phyloP scores from a whole-genome alignment of 2,888 invertebrate species.

The Himalopsyche tibetana region DNA sequence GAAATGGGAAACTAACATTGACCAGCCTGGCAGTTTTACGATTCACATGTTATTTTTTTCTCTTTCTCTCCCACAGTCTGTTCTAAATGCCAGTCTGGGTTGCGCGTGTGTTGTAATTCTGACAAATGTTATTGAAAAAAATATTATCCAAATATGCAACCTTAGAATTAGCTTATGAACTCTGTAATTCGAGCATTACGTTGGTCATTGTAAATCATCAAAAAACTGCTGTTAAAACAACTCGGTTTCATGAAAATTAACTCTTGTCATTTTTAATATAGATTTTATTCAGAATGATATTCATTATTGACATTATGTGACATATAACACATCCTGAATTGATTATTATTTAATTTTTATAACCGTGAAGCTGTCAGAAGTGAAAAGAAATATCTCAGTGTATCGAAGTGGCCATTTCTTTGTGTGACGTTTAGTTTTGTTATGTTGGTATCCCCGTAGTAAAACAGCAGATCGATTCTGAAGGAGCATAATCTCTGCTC shows the following conservation, averaged over 20 bases:
- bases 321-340: neutral
- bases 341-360: constrained; percentile 19
- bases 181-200: constrained; percentile 3
- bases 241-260: neutral
- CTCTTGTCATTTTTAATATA: constrained; percentile 49
- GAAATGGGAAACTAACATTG: too few species aligned
- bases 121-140: constrained; percentile 13
- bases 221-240: neutral
- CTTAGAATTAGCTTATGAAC: constrained; percentile 28
- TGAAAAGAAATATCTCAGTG: constrained; percentile 38
- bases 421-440: constrained; percentile 56
- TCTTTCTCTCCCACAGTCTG: constrained; percentile 51
- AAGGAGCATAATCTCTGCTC: constrained; percentile 49
- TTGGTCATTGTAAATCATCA: neutral
- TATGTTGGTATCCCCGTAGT: constrained; percentile 53
- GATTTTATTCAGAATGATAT: constrained; percentile 22
- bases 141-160: constrained; percentile 15
- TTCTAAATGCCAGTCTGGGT: constrained; percentile 43
- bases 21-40: too few species aligned
- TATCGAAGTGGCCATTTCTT: constrained; percentile 46
- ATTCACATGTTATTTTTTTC: neutral
- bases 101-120: constrained; percentile 41
- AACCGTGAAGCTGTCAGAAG: constrained; percentile 19
- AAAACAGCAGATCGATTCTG: constrained; percentile 51
- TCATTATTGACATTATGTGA: constrained; percentile 39